phyloP scores from a whole-genome alignment of 2,113 vertebrate species.

The Corynorhinus townsendii region DNA sequence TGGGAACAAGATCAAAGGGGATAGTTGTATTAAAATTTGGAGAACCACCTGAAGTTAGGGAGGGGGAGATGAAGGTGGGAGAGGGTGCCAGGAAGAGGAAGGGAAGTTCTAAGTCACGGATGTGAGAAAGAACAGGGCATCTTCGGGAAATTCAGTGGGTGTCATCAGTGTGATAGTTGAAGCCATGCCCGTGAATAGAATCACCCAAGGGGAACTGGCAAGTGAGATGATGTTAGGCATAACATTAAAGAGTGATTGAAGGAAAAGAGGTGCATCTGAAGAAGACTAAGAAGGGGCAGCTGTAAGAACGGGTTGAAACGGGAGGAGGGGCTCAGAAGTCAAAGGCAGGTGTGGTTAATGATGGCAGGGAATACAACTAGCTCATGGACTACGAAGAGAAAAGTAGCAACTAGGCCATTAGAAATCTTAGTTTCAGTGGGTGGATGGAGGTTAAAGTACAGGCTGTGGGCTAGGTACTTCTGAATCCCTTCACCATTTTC shows the following conservation, averaged over 20 bases:
- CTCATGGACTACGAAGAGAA: neutral
- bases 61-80: neutral
- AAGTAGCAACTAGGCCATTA: neutral
- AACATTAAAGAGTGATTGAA: neutral
- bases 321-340: neutral
- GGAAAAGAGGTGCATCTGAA: neutral
- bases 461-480: neutral
- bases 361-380: neutral
- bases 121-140: neutral
- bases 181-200: neutral
- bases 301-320: neutral
- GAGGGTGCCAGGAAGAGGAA: neutral
- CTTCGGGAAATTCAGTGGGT: neutral
- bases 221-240: neutral
- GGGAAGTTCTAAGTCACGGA: neutral
- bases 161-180: neutral
- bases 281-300: neutral
- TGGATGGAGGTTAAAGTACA: neutral
- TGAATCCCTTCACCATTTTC: neutral
- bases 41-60: neutral
- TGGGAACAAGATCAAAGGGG: neutral
- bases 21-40: neutral
- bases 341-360: neutral
- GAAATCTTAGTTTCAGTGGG: neutral
- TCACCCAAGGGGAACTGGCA: neutral